Conservation (phyloP, 2,888 invertebrate species). For the Acronicta leporina region DNA sequence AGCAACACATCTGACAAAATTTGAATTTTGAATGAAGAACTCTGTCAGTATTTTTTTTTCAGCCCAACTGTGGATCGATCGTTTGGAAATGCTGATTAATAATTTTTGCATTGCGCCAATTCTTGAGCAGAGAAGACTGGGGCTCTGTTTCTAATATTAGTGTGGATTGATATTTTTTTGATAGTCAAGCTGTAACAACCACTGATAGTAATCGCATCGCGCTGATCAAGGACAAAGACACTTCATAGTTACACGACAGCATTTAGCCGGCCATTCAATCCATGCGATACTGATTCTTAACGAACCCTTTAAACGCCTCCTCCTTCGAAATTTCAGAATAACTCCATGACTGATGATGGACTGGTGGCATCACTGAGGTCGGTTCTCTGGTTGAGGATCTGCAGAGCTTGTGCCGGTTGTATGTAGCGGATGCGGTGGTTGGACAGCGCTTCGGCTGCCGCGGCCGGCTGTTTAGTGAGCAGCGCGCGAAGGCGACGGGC, state of each 20-base stretch:
- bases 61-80: no score
- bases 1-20: no score
- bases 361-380: conserved; percentile 72
- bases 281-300: conserved; percentile 3
- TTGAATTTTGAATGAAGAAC: no score
- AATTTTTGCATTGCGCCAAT: no score
- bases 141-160: no score
- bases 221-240: no score
- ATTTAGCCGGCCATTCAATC: conserved; percentile 34
- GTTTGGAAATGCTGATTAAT: no score
- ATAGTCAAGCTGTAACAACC: not conserved
- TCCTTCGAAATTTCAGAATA: conserved; percentile 80
- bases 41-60: no score
- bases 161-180: not conserved
- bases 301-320: conserved; percentile 67
- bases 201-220: no score
- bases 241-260: conserved; percentile 29
- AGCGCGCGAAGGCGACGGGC: conserved; percentile 93
- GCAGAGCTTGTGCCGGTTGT: conserved; percentile 62
- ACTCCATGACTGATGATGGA: conserved; percentile 78
- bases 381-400: conserved; percentile 81
- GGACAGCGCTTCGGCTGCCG: conserved; percentile 47
- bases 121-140: no score
- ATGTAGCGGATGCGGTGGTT: conserved; percentile 62
- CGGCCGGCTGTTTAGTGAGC: conserved; percentile 74